Evolutionary conservation across 2,113 vertebrate species (phyloP), one percentile per base, ranked within the genome.

Genomic region (Casuarius casuarius): DNA sequence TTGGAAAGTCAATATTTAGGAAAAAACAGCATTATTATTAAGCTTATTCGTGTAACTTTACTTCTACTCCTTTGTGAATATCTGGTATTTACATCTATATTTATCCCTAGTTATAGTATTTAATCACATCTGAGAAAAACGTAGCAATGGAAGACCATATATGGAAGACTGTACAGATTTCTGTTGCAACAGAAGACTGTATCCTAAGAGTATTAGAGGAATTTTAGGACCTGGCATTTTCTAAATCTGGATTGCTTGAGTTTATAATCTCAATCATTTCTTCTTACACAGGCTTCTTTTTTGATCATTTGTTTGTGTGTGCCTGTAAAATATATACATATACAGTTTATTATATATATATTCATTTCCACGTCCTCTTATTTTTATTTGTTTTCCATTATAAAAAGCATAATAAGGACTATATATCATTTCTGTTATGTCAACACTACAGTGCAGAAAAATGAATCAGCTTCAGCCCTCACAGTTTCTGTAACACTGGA

Each of bases 401-500:
- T 42, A 81, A 95, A 91, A 91, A 73, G 12, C 14, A 35, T 48
- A 91, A 70, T 70, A 76, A 90, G 35, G 40, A 62, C 75, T 80
- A 28, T 79, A 95, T 87, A 92, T 95, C 38, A 87, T 62, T 94
- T 92, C 91, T 90, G 84, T 18, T 76, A 76, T 40, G 94, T 73
- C 91, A 48, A 33, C 68, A 44, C 40, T 91, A 79, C 81, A 66
- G 22, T 59, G 84, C 48, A 83, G 67, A 63, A 94, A 91, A 95
- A 95, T 91, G 84, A 97, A 92, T 95, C 94, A 92, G 52, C 71
- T 95, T 89, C 75, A 85, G 74, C 52, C 33, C 75, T 73, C 82
- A 90, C 74, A 8, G 16, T 73, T 90, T 87, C 49, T 88, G 78
- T 77, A 83, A 93, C 92, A 79, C 12, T 28, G 21, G 29, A 35